Evolutionary conservation across 2,113 vertebrate species (phyloP).

Genomic region (Nibea albiflora): DNA sequence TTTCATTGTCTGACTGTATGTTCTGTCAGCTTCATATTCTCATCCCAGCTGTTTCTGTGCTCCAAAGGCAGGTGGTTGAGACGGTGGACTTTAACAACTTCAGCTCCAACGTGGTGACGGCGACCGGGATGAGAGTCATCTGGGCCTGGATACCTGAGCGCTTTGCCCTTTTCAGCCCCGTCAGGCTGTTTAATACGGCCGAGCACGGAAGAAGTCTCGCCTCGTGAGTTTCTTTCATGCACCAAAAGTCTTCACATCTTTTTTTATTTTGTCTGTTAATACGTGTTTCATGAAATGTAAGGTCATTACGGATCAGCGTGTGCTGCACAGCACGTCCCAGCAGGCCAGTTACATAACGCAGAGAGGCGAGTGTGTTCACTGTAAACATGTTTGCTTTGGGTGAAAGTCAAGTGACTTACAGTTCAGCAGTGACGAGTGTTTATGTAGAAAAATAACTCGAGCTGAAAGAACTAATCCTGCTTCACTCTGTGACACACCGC

Average conservation of each 20-base stretch:
- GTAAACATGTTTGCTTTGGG: conserved; percentile 66
- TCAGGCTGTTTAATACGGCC: conserved; percentile 84
- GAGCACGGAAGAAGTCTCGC: conserved; percentile 85
- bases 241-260: neutral
- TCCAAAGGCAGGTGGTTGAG: conserved; percentile 82
- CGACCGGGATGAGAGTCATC: conserved; percentile 88
- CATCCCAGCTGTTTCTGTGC: conserved; percentile 21
- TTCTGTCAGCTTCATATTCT: neutral
- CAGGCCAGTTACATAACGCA: conserved; percentile 32
- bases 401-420: conserved; percentile 20
- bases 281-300: neutral
- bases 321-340: neutral
- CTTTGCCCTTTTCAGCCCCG: conserved; percentile 88
- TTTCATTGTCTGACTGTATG: neutral
- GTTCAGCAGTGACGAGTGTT: neutral
- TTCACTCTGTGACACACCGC: too few species aligned
- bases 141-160: conserved; percentile 94
- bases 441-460: neutral
- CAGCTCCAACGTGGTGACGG: conserved; percentile 84
- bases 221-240: conserved; percentile 77
- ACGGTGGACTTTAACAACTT: conserved; percentile 85
- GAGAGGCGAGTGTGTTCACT: conserved; percentile 57
- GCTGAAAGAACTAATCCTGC: neutral
- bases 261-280: neutral
- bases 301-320: conserved; percentile 13